Evolutionary conservation across 2,888 invertebrate genomes (phyloP).

Genomic region (Agrenia bidenticulata): DNA sequence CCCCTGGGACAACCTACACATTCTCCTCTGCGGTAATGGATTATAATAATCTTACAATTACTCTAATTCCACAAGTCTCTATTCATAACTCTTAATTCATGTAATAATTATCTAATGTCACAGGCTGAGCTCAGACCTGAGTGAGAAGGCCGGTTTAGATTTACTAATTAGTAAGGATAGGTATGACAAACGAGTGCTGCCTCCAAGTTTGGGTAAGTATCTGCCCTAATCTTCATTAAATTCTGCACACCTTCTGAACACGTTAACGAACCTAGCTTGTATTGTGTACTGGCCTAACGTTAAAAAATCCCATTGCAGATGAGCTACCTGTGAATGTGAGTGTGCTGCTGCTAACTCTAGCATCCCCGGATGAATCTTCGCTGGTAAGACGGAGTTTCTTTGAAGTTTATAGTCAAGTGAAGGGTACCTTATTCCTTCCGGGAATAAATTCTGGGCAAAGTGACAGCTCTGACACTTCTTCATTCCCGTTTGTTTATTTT

Average conservation of each 20-base stretch:
- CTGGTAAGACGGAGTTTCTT: conserved; percentile 64
- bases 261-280: no score
- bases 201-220: conserved; percentile 67
- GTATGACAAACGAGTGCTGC: conserved; percentile 89
- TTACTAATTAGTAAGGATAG: conserved; percentile 80
- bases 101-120: no score
- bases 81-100: neutral
- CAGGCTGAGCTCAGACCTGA: conserved; percentile 48
- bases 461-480: no score
- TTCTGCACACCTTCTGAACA: no score
- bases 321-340: conserved; percentile 91
- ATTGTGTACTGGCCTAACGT: no score
- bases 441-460: no score
- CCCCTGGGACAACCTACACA: conserved; percentile 33
- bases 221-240: no score
- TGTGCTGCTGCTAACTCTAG: conserved; percentile 87
- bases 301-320: conserved; percentile 67
- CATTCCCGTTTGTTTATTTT: no score
- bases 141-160: conserved; percentile 65
- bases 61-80: neutral
- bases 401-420: no score
- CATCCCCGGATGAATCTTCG: conserved; percentile 94
- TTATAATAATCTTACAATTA: no score
- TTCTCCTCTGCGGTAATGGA: conserved; percentile 34
- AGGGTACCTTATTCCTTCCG: no score